phyloP scores from a whole-genome alignment of 2,888 invertebrate species.

The Cerastis leucographa region DNA sequence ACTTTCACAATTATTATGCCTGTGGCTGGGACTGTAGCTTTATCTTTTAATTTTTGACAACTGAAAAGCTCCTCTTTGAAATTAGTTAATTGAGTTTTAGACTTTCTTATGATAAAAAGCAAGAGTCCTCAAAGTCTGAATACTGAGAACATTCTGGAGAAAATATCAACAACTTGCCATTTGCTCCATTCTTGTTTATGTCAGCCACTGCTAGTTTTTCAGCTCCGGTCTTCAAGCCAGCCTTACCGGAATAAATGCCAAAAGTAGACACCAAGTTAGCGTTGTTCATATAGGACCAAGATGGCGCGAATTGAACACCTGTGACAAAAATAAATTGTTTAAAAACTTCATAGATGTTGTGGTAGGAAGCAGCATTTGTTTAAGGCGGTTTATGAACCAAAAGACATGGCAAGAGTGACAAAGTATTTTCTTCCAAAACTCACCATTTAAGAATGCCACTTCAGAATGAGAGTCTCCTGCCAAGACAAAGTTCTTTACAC shows the following conservation, averaged over 20 bases:
- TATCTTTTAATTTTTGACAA: not conserved
- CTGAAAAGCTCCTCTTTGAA: not conserved
- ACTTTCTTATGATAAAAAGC: not conserved
- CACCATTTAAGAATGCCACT: constrained; percentile 76
- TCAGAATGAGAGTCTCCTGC: constrained; percentile 71
- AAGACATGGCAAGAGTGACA: not conserved
- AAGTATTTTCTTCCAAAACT: constrained; percentile 44
- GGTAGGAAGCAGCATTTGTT: not conserved
- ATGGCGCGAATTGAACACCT: constrained; percentile 77
- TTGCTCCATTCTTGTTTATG: constrained; percentile 68
- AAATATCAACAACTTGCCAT: constrained; percentile 66
- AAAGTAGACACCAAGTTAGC: constrained; percentile 75
- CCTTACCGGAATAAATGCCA: constrained; percentile 73
- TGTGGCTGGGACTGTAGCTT: not conserved
- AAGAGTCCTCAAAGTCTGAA: not conserved
- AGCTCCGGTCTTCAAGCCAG: constrained; percentile 55
- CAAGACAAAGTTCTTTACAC: constrained; percentile 77
- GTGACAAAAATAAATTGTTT: constrained; percentile 51
- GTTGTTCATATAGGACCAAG: constrained; percentile 78
- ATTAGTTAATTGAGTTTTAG: too few species aligned
- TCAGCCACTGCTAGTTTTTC: constrained; percentile 70
- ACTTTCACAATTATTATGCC: not conserved
- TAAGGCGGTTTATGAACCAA: not conserved
- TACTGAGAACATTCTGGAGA: too few species aligned
- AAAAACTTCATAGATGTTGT: not conserved